phyloP scores from a whole-genome alignment of 2,113 vertebrate species.

The Microcebus jonahi region DNA sequence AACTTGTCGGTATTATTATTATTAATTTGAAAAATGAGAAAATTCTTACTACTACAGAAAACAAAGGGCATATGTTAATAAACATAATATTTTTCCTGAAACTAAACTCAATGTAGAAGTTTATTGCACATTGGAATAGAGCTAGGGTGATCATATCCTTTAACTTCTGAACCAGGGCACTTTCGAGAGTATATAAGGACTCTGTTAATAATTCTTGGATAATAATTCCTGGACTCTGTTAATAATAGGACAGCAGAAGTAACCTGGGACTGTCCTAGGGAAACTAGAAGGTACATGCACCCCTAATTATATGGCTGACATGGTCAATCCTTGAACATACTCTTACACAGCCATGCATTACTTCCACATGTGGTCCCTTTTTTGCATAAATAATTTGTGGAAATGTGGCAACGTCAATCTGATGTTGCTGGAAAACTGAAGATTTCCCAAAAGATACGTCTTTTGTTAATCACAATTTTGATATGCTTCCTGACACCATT shows the following conservation, averaged over 20 bases:
- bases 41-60: neutral
- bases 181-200: neutral
- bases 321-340: neutral
- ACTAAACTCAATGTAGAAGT: neutral
- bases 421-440: neutral
- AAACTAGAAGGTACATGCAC: neutral
- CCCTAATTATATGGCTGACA: neutral
- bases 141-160: neutral
- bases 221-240: neutral
- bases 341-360: neutral
- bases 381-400: neutral
- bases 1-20: neutral
- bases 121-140: neutral
- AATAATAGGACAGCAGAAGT: neutral
- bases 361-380: neutral
- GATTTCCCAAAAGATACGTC: neutral
- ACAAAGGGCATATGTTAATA: neutral
- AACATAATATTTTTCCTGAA: neutral
- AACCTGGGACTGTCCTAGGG: neutral
- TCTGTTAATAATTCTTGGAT: neutral
- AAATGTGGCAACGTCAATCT: neutral
- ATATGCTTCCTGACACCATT: neutral
- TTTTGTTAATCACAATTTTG: neutral
- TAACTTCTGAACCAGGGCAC: neutral
- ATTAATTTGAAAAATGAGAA: neutral